Conservation (phyloP, 1,140 invertebrate genomes). For the Agraylea sexmaculata region DNA sequence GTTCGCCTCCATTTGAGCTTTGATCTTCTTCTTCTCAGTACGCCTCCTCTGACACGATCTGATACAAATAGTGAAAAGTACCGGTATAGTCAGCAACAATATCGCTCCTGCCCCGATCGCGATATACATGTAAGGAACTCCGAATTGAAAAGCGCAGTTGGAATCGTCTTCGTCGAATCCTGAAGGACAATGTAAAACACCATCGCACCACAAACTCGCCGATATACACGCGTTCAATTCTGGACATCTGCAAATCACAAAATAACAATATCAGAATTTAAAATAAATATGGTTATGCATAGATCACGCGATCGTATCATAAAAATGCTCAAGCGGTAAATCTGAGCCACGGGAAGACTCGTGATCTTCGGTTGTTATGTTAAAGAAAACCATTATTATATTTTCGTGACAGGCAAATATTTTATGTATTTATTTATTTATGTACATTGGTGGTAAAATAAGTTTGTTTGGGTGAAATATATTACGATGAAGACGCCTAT, state of each 20-base stretch:
- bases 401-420: too few species aligned
- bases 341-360: too few species aligned
- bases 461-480: too few species aligned
- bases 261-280: too few species aligned
- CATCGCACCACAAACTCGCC: constrained; percentile 61
- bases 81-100: constrained; percentile 39
- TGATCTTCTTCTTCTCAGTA: constrained; percentile 49
- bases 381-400: too few species aligned
- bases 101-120: constrained; percentile 46
- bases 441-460: too few species aligned
- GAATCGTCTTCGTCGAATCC: constrained; percentile 57
- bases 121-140: constrained; percentile 53
- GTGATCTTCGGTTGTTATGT: too few species aligned
- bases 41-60: constrained; percentile 46
- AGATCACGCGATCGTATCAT: too few species aligned
- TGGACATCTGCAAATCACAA: constrained; percentile 50
- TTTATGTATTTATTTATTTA: too few species aligned
- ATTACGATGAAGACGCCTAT: too few species aligned
- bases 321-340: too few species aligned
- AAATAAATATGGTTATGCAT: too few species aligned
- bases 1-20: constrained; percentile 38
- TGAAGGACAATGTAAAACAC: constrained; percentile 56
- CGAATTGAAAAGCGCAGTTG: constrained; percentile 59
- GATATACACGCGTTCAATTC: constrained; percentile 63
- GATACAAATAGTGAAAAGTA: constrained; percentile 50